Percentiles rank a stretch among this genome's conserved stretches.
Conservation (phyloP, 2,797 vertebrate species). For the Tympanoctomys barrerae region DNA sequence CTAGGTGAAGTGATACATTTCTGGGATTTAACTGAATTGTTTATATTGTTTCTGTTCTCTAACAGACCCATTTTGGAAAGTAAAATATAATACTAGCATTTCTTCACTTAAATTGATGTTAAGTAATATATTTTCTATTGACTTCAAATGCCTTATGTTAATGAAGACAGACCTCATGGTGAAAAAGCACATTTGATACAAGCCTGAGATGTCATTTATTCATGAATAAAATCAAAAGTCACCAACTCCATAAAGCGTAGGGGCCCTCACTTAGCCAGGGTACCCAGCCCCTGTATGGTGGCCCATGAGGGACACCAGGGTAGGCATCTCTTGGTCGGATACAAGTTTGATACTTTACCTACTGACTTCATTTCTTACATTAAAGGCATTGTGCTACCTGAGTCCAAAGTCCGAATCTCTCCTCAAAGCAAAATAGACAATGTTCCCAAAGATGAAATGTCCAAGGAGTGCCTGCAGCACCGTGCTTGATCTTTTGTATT, state of each 20-base stretch:
- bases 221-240: background rate
- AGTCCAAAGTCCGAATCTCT: constrained; percentile 12
- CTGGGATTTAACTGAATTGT: background rate
- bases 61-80: background rate
- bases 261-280: background rate
- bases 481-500: background rate
- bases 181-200: background rate
- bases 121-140: constrained; percentile 48
- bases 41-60: constrained; percentile 11
- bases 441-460: background rate
- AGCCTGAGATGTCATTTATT: background rate
- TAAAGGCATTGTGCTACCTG: background rate
- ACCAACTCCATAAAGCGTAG: background rate
- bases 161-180: background rate
- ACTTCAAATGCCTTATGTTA: constrained; percentile 42
- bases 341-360: background rate
- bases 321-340: background rate
- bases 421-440: background rate
- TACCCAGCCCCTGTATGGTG: background rate
- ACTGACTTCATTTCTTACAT: constrained; percentile 36
- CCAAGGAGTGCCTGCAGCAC: background rate
- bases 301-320: background rate
- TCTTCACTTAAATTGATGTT: background rate
- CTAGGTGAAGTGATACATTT: background rate
- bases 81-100: background rate